A percentile compares a stretch with the other conserved stretches of the same genome.
These are phyloP conservation scores for Dermochelys coriacea DNA, from an alignment of 2,797 vertebrate genomes.

Conservation along the genomic window DNA sequence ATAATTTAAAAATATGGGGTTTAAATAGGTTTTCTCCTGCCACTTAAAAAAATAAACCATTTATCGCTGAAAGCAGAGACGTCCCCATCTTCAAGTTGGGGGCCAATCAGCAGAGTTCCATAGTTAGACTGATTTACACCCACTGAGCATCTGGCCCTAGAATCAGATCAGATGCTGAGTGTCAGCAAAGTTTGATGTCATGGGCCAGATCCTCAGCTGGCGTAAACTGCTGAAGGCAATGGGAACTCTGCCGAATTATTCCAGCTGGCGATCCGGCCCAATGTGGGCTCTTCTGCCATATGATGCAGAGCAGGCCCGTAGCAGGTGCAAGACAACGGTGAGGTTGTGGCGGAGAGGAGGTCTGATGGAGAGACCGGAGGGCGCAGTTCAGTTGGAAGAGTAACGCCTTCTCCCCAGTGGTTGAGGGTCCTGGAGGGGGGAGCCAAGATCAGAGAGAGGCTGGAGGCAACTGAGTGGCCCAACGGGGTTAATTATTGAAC, in stretches of 20 bases:
- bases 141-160: not conserved
- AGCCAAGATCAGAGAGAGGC: not conserved
- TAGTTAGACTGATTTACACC: not conserved
- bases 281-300: not conserved
- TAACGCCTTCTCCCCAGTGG: not conserved
- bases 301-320: not conserved
- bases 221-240: not conserved
- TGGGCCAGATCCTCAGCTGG: not conserved
- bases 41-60: not conserved
- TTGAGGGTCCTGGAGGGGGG: not conserved
- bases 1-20: not conserved
- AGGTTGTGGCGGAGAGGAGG: not conserved
- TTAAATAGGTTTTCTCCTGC: not conserved
- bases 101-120: not conserved
- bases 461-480: not conserved
- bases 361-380: not conserved
- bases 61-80: not conserved
- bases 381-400: not conserved
- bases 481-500: not conserved
- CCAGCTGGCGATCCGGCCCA: not conserved
- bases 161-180: not conserved
- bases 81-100: not conserved
- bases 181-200: not conserved
- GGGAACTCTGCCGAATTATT: not conserved
- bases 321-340: not conserved